These are phyloP conservation scores for Ephestia elutella DNA, from an alignment of 1,140 invertebrate species.

Conservation along the genomic window DNA sequence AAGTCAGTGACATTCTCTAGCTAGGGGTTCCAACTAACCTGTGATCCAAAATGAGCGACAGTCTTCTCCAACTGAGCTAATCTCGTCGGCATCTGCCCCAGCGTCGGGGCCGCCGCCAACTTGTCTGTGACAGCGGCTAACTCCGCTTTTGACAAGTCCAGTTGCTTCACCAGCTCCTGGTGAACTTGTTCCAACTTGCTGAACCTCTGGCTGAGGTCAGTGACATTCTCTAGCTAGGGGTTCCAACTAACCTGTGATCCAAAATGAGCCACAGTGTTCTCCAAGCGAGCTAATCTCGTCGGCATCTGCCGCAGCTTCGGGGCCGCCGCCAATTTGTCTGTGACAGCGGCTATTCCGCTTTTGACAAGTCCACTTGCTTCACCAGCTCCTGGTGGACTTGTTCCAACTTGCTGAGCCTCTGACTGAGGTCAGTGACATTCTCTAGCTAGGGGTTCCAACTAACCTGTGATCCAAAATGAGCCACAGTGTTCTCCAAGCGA, in stretches of 20 bases:
- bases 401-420: too few species aligned
- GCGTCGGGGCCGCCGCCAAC: constrained; percentile 75
- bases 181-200: constrained; percentile 46
- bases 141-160: constrained; percentile 64
- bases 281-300: constrained; percentile 69
- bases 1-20: too few species aligned
- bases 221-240: constrained; percentile 79
- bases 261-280: constrained; percentile 74
- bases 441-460: constrained; percentile 18
- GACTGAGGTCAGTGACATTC: too few species aligned
- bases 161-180: constrained; percentile 33
- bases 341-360: too few species aligned
- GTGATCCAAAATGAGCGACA: constrained; percentile 77
- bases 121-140: constrained; percentile 74
- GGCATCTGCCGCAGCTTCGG: constrained; percentile 77
- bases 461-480: constrained; percentile 75
- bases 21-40: constrained; percentile 36
- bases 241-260: constrained; percentile 73
- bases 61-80: constrained; percentile 73
- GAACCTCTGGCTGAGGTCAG: constrained; percentile 73
- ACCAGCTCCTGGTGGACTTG: too few species aligned
- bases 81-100: constrained; percentile 75
- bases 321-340: constrained; percentile 74
- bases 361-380: too few species aligned
- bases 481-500: constrained; percentile 73